Conservation (phyloP, 2,888 invertebrate genomes). For the Machimus atricapillus region DNA sequence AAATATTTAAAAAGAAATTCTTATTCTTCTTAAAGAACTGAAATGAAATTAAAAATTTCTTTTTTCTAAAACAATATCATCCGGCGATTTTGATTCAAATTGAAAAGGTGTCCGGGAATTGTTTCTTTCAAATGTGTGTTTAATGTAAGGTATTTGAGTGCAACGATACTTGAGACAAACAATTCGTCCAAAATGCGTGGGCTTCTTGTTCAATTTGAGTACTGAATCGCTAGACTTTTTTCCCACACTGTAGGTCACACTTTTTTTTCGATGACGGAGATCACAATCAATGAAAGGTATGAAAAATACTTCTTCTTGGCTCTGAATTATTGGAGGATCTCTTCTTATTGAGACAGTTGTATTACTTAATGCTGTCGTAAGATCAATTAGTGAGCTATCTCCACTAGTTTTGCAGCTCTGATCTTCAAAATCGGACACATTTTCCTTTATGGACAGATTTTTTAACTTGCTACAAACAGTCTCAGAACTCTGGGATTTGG, state of each 20-base stretch:
- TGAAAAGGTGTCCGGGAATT: constrained; percentile 61
- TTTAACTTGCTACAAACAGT: not conserved
- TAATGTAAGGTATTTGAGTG: constrained; percentile 49
- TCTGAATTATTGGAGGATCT: not conserved
- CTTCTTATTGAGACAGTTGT: constrained; percentile 49
- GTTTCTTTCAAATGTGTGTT: constrained; percentile 44
- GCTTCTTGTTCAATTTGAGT: not conserved
- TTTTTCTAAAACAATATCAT: constrained; percentile 64
- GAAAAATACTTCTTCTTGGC: constrained; percentile 52
- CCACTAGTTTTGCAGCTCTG: not conserved
- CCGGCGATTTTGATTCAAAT: constrained; percentile 70
- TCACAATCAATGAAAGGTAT: constrained; percentile 60
- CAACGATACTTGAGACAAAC: constrained; percentile 59
- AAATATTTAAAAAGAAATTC: too few relatives aligned
- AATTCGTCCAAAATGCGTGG: constrained; percentile 62
- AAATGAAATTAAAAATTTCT: constrained; percentile 50
- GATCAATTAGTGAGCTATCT: constrained; percentile 59
- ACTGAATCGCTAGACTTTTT: not conserved
- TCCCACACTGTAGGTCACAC: too few relatives aligned
- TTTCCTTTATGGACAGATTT: not conserved
- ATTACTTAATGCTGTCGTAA: constrained; percentile 59
- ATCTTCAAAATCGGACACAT: not conserved
- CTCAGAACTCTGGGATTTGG: not conserved
- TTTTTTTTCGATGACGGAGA: not conserved
- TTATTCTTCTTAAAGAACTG: too few relatives aligned